Evolutionary conservation across 1,140 invertebrate species (phyloP).

Genomic region (Philopotamus ludificatus): DNA sequence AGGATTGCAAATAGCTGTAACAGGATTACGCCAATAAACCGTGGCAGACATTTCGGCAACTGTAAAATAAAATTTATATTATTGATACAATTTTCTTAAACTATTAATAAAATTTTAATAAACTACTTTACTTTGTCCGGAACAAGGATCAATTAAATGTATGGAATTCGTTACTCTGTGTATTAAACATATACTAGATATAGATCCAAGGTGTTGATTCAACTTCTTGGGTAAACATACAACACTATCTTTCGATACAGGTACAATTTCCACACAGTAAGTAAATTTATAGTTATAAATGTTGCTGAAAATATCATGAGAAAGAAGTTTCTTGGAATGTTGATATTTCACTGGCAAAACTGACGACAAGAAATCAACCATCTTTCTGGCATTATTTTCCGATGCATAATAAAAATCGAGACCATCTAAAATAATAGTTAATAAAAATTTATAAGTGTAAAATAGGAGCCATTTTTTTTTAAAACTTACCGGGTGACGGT

Average conservation of each 20-base stretch:
- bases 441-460: neutral
- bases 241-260: slow-evolving; percentile 94
- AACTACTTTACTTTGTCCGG: slow-evolving; percentile 76
- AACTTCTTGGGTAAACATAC: slow-evolving; percentile 89
- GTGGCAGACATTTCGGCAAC: slow-evolving; percentile 83
- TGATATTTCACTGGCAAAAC: slow-evolving; percentile 85
- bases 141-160: slow-evolving; percentile 90
- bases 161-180: slow-evolving; percentile 85
- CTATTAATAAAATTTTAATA: no score
- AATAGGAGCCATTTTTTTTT: neutral
- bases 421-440: slow-evolving; percentile 68
- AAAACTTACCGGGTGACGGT: slow-evolving; percentile 74
- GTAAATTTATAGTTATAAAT: slow-evolving; percentile 96
- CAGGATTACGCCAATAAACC: slow-evolving; percentile 84
- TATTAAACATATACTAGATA: slow-evolving; percentile 88
- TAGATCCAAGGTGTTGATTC: slow-evolving; percentile 87
- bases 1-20: slow-evolving; percentile 82
- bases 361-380: slow-evolving; percentile 89
- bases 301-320: slow-evolving; percentile 97
- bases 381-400: slow-evolving; percentile 89
- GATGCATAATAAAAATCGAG: slow-evolving; percentile 94
- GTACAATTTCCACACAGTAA: slow-evolving; percentile 93
- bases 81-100: neutral
- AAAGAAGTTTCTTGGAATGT: slow-evolving; percentile 93
- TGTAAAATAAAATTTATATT: slow-evolving; percentile 46